Evolutionary conservation across 2,113 vertebrate genomes (phyloP).

Genomic region (Xyrauchen texanus): DNA sequence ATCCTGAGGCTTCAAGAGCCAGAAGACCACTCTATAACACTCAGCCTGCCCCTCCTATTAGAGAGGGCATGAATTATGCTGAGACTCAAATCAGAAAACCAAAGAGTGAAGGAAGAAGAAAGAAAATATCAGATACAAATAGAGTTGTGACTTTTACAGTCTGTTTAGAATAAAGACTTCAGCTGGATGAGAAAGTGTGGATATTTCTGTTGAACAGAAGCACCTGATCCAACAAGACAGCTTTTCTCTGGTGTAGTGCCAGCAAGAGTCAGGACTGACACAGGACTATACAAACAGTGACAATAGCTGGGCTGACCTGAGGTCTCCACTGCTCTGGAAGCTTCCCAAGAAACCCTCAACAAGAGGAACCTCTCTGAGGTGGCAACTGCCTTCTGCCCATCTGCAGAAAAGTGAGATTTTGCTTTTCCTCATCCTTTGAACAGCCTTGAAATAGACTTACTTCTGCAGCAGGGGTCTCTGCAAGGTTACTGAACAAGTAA

Average conservation of each 20-base stretch:
- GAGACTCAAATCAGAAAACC: not conserved
- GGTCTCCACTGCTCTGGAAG: constrained; percentile 6
- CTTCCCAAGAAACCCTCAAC: not conserved
- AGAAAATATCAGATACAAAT: not conserved
- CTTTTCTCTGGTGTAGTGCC: constrained; percentile 2
- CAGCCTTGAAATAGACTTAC: constrained; percentile 26
- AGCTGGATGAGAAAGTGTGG: not conserved
- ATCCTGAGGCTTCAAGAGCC: constrained; percentile 27
- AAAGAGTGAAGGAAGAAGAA: not conserved
- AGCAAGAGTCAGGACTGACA: constrained; percentile 7
- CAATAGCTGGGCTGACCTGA: constrained; percentile 3
- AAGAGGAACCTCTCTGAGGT: not conserved
- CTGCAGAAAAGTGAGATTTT: not conserved
- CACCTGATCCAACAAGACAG: not conserved
- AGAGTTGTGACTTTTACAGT: not conserved
- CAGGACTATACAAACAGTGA: not conserved
- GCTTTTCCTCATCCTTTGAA: constrained; percentile 21
- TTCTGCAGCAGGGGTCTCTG: constrained; percentile 41
- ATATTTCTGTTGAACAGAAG: constrained; percentile 1
- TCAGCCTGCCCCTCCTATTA: not conserved
- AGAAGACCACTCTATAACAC: constrained; percentile 51
- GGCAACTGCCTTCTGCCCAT: not conserved
- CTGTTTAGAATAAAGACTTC: not conserved
- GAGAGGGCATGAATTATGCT: not conserved
- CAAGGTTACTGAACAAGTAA: constrained; percentile 61